Evolutionary conservation across 2,113 vertebrate species (phyloP), one percentile per base, ranked within the genome.

Genomic region (Empidonax traillii): DNA sequence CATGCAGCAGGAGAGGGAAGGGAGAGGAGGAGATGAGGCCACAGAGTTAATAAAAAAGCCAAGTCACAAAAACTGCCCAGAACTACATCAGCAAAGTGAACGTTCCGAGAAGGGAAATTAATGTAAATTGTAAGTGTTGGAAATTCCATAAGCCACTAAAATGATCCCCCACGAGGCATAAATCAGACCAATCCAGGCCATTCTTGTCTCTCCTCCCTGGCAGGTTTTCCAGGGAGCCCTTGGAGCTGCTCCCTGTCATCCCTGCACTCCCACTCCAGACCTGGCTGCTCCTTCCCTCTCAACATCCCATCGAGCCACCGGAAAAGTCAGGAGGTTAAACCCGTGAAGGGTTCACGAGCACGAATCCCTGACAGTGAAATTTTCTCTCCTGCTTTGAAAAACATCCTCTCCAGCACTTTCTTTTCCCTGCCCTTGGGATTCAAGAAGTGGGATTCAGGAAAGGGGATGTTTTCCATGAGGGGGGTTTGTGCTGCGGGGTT

Each of bases 231-330:
- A 78, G 43, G 43, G 28, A 75, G 81, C 52, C 73, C 83, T 85
- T 59, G 79, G 8, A 85, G 24, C 10, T 61, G 44, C 62, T 87
- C 74, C 84, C 55, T 39, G 74, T 43, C 90, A 82, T 61, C 44
- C 47, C 44, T 87, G 66, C 4, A 77, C 58, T 83, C 59, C 65
- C n/a, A 68, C 75, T 82, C 35, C 51, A 75, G 63, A 22, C 11
- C 61, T 78, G 87, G 86, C 80, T 89, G 72, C 83, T 74, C 12
- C 53, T 85, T 65, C 30, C 66, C 67, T 58, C 33, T 58, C 58
- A 83, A 66, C 71, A 74, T 62, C 8, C 6, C 31, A 53, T 43
- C 87, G 43, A 43, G 12, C 12, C 59, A n/a, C 14, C 35, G 37
- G 47, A 67, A 61, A 72, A 37, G 7, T 20, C 51, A 39, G 19